Conservation (phyloP, 2,888 invertebrate species). For the Thalpophila matura region DNA sequence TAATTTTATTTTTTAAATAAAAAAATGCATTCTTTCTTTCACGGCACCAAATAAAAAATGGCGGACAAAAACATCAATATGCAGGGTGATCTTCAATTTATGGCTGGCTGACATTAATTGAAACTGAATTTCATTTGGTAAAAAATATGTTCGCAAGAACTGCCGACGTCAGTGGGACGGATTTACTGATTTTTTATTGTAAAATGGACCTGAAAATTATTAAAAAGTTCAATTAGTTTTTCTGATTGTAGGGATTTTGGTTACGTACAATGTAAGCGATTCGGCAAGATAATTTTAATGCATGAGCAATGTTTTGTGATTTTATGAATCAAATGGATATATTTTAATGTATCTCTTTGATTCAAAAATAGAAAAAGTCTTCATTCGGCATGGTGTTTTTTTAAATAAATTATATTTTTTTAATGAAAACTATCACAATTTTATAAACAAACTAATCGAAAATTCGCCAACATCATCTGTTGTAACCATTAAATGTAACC, state of each 20-base stretch:
- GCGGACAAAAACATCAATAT: slow-evolving; percentile 35
- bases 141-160: slow-evolving; percentile 56
- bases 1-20: neutral
- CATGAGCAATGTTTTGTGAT: too few relatives aligned
- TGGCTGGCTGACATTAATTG: slow-evolving; percentile 59
- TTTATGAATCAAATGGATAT: too few relatives aligned
- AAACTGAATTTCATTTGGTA: slow-evolving; percentile 60
- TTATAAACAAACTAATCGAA: too few relatives aligned
- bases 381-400: too few relatives aligned
- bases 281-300: too few relatives aligned
- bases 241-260: neutral
- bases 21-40: slow-evolving; percentile 10
- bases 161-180: slow-evolving; percentile 34
- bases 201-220: slow-evolving; percentile 33
- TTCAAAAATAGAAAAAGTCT: too few relatives aligned
- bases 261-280: too few relatives aligned
- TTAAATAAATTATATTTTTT: too few relatives aligned
- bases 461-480: too few relatives aligned
- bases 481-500: too few relatives aligned
- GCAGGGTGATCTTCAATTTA: slow-evolving; percentile 35
- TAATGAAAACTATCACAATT: too few relatives aligned
- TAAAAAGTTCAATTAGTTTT: slow-evolving; percentile 49
- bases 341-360: too few relatives aligned
- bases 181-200: slow-evolving; percentile 37
- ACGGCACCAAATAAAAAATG: slow-evolving; percentile 35